These are phyloP conservation scores for Solen grandis DNA, from an alignment of 1,140 invertebrate genomes.

Conservation along the genomic window DNA sequence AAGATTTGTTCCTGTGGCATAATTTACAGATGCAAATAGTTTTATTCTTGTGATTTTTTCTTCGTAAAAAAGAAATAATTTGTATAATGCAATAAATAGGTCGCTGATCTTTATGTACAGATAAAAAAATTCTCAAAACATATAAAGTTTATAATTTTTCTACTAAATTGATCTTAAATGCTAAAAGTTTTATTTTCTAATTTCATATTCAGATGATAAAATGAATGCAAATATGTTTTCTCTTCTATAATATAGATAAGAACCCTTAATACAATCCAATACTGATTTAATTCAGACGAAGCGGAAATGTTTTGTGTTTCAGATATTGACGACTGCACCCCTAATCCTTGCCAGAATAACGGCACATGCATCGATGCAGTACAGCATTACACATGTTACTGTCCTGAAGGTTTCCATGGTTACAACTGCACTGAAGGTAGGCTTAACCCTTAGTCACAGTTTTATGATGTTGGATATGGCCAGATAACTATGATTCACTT, in stretches of 20 bases:
- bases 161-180: neutral
- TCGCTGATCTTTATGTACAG: too few relatives aligned
- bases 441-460: slow-evolving; percentile 86
- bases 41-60: too few relatives aligned
- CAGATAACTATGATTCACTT: too few relatives aligned
- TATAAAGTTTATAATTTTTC: neutral
- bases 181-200: slow-evolving; percentile 11
- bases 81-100: too few relatives aligned
- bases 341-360: slow-evolving; percentile 34
- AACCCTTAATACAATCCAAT: too few relatives aligned
- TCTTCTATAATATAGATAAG: slow-evolving; percentile 16
- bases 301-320: slow-evolving; percentile 41
- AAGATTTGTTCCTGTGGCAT: too few relatives aligned
- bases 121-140: too few relatives aligned
- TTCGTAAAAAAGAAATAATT: too few relatives aligned
- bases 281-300: too few relatives aligned
- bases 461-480: slow-evolving; percentile 83
- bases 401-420: neutral
- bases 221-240: slow-evolving; percentile 20
- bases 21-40: too few relatives aligned
- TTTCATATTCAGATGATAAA: slow-evolving; percentile 16
- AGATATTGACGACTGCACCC: slow-evolving; percentile 35
- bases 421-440: too few relatives aligned
- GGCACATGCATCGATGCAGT: slow-evolving; percentile 40
- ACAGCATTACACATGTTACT: slow-evolving; percentile 7